Percentiles rank a stretch among this genome's conserved stretches.
Conservation (phyloP, 2,797 vertebrate species). For the Heterohyrax brucei region DNA sequence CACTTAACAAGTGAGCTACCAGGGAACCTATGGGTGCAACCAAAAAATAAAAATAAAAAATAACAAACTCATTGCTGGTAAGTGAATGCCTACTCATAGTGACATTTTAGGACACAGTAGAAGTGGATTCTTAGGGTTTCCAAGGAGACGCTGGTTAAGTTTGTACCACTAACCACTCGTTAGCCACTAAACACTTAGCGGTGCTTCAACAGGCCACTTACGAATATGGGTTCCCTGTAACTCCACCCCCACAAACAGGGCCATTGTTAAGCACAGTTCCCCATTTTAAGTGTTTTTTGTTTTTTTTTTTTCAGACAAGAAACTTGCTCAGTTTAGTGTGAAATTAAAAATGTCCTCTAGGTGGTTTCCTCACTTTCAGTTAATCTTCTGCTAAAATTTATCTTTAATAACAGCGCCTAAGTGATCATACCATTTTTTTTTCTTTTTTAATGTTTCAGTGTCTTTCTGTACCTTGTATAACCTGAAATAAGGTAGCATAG, state of each 20-base stretch:
- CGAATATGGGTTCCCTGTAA: not conserved
- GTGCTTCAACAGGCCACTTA: too few species aligned
- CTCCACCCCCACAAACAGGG: not conserved
- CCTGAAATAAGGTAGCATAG: not conserved
- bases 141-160: too few species aligned
- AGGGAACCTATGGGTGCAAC: too few species aligned
- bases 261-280: not conserved
- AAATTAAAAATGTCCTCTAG: slow-evolving; percentile 28
- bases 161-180: too few species aligned
- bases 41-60: too few species aligned
- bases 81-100: too few species aligned
- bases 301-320: slow-evolving; percentile 30
- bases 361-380: not conserved
- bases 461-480: not conserved
- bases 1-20: too few species aligned
- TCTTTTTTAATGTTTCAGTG: not conserved
- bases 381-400: not conserved
- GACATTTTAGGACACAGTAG: too few species aligned
- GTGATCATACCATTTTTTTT: not conserved
- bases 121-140: too few species aligned
- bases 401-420: not conserved
- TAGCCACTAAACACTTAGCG: too few species aligned
- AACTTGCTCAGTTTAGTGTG: not conserved
- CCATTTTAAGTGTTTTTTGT: slow-evolving; percentile 3
- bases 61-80: too few species aligned